phyloP scores from a whole-genome alignment of 2,888 invertebrate species.

The Pomacea canaliculata region DNA sequence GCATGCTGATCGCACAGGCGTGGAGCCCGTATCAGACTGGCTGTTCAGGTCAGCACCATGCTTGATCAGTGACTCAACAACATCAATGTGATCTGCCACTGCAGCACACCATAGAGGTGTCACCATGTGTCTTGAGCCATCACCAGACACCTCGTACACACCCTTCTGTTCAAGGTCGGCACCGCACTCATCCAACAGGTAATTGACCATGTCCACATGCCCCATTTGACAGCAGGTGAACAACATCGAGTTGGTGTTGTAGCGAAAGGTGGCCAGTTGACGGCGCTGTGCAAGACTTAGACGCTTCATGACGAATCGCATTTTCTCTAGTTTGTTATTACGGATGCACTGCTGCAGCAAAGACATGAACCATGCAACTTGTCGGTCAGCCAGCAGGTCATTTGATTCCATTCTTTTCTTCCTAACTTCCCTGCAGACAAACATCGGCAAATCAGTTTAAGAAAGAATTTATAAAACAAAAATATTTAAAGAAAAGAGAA shows the following conservation, averaged over 20 bases:
- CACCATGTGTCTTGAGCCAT: slow-evolving; percentile 79
- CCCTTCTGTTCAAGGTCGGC: slow-evolving; percentile 88
- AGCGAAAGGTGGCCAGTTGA: slow-evolving; percentile 39
- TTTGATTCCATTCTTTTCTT: background rate
- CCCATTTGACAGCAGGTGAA: slow-evolving; percentile 55
- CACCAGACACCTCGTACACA: slow-evolving; percentile 80
- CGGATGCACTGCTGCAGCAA: slow-evolving; percentile 49
- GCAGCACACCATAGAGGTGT: slow-evolving; percentile 94
- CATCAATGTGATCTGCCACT: slow-evolving; percentile 84
- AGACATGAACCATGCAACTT: slow-evolving; percentile 40
- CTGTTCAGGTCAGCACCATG: slow-evolving; percentile 90
- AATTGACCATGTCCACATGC: slow-evolving; percentile 78
- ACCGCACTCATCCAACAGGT: slow-evolving; percentile 83
- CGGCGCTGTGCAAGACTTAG: slow-evolving; percentile 39
- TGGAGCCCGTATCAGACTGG: slow-evolving; percentile 86
- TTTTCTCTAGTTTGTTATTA: slow-evolving; percentile 47
- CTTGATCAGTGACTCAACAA: slow-evolving; percentile 82
- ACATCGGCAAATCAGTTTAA: too few species aligned
- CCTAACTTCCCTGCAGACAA: too few species aligned
- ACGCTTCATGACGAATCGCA: slow-evolving; percentile 42
- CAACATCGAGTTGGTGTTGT: slow-evolving; percentile 54
- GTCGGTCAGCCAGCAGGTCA: slow-evolving; percentile 30
- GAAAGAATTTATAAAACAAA: too few species aligned
- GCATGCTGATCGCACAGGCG: slow-evolving; percentile 89
- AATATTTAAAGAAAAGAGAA: too few species aligned